Base-by-base conservation (phyloP, 2,797 vertebrate genomes). In the Galaxias olidus region DNA sequence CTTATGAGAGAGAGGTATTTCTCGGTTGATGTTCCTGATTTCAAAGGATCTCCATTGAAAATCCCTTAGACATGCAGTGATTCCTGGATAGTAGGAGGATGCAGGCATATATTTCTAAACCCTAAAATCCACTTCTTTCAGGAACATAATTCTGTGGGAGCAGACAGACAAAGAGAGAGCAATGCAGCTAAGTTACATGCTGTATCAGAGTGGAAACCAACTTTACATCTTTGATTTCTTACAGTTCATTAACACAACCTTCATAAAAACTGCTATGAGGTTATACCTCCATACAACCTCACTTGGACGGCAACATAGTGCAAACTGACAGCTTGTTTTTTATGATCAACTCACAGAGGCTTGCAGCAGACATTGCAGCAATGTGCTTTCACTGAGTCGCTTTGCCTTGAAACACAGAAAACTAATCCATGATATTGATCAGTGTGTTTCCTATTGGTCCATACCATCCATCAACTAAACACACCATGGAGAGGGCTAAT, bases 341-440 rank as follows among this genome's bases (percentile, higher is more conserved):
- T 49, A 49, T 20, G 49, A 69, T 72, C 49, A 74, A 63, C 43
- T 10, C 41, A 48, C 43, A 66, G 61, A 56, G 56, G 57, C 63
- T 62, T 17, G 64, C 64, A 61, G 63, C 74, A 73, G 65, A 71
- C 63, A 67, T 58, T 18, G 46, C 30, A 73, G 66, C 55, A 84
- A 77, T 59, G 14, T 46, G 63, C 68, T 71, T 70, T 73, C 75
- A 54, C 61, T 64, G 73, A 84, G 73, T 64, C 43, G 47, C 75
- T 82, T 84, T 79, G 83, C 86, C 86, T 84, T 85, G 83, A 77
- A 90, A 89, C 87, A 86, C 80, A 85, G 60, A 76, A 30, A 85
- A 86, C 76, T 69, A 88, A 90, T 90, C 88, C 86, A 91, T 90
- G 86, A 73, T 90, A 91, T 90, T 88, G 90, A 91, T 90, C 87